Evolutionary conservation across 2,113 vertebrate genomes (phyloP).

Genomic region (Stercorarius parasiticus): DNA sequence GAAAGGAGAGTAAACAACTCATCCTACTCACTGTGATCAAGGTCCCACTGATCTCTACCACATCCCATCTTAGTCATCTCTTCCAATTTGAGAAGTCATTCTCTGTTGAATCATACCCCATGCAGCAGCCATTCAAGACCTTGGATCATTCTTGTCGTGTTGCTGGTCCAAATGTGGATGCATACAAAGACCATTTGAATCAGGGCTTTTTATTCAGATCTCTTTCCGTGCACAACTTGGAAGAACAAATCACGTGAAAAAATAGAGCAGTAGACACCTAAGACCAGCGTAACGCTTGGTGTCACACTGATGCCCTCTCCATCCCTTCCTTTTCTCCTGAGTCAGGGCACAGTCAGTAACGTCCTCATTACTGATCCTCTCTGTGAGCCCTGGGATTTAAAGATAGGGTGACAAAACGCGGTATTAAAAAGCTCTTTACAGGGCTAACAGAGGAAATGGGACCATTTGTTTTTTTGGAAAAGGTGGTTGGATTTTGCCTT

Average conservation of each 20-base stretch:
- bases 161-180: background rate
- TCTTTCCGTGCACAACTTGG: background rate
- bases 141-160: background rate
- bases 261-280: background rate
- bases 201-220: background rate
- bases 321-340: background rate
- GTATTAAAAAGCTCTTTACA: background rate
- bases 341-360: rapidly evolving
- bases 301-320: background rate
- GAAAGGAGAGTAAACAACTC: background rate
- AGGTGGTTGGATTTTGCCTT: background rate
- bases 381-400: background rate
- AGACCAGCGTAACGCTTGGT: background rate
- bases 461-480: background rate
- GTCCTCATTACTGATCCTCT: background rate
- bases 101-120: background rate
- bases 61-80: background rate
- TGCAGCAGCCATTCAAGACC: background rate
- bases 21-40: background rate
- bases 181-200: background rate
- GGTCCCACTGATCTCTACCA: background rate
- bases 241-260: background rate
- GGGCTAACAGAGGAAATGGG: background rate
- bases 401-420: background rate
- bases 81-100: background rate